These are phyloP conservation scores for Peromyscus melanophrys DNA, from an alignment of 2,797 vertebrate genomes.

Conservation along the genomic window DNA sequence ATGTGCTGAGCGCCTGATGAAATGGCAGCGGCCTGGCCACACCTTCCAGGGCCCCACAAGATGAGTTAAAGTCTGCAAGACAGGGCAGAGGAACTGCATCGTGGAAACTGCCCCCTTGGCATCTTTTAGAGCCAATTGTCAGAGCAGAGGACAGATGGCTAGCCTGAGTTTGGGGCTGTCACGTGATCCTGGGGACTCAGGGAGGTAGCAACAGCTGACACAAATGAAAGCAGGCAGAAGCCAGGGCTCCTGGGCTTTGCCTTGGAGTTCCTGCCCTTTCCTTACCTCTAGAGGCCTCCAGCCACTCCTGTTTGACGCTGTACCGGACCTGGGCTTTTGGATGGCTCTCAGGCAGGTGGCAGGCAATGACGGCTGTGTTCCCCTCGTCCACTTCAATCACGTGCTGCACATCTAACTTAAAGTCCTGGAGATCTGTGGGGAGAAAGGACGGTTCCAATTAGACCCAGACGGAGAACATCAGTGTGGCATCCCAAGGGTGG, in stretches of 20 bases:
- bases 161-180: conserved; percentile 57
- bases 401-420: conserved; percentile 96
- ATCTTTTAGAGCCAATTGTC: neutral
- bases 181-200: fast-evolving
- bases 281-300: conserved; percentile 97
- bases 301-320: conserved; percentile 99
- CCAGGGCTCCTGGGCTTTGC: neutral
- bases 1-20: neutral
- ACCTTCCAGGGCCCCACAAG: neutral
- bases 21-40: neutral
- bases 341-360: conserved; percentile 97
- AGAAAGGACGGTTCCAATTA: neutral
- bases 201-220: conserved; percentile 11
- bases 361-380: conserved; percentile 97
- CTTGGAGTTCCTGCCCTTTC: neutral
- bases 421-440: conserved; percentile 96
- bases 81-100: neutral
- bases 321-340: conserved; percentile 99
- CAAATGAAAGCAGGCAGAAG: neutral
- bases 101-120: neutral
- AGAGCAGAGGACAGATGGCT: neutral
- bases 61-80: neutral
- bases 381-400: conserved; percentile 99
- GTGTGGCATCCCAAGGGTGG: neutral
- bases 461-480: neutral